Conservation (phyloP, 2,113 vertebrate genomes). For the Tichodroma muraria region DNA sequence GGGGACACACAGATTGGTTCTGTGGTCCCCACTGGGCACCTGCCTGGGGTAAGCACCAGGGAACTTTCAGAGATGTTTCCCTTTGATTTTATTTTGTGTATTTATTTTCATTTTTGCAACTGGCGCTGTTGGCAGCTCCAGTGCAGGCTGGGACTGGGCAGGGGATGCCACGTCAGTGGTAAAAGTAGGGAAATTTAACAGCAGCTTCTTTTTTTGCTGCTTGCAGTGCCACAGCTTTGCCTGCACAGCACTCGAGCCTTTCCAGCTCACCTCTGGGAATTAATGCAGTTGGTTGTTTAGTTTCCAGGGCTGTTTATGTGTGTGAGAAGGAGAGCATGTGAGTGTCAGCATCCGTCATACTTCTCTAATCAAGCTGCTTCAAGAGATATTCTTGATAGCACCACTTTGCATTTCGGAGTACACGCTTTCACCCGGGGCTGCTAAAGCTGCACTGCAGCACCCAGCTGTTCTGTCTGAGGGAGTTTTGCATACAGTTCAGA, state of each 20-base stretch:
- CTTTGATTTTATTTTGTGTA: not conserved
- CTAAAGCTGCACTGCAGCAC: not conserved
- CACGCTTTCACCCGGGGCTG: not conserved
- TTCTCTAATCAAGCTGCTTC: not conserved
- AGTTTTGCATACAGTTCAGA: not conserved
- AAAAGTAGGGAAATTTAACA: not conserved
- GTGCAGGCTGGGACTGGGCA: not conserved
- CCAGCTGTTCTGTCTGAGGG: not conserved
- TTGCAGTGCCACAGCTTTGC: not conserved
- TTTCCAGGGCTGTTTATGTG: not conserved
- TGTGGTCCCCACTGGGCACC: not conserved
- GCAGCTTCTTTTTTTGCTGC: not conserved
- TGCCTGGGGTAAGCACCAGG: not conserved
- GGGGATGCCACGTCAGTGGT: not conserved
- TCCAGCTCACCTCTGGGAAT: not conserved
- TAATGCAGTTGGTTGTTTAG: not conserved
- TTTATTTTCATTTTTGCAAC: not conserved
- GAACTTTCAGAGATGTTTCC: not conserved
- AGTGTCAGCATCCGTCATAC: not conserved
- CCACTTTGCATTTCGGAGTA: not conserved
- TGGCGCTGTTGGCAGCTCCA: not conserved
- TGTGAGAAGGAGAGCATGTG: not conserved
- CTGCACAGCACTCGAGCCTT: not conserved
- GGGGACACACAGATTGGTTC: not conserved
- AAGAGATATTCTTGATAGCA: not conserved